Conservation (phyloP, 2,113 vertebrate species). For the Camarhynchus parvulus region DNA sequence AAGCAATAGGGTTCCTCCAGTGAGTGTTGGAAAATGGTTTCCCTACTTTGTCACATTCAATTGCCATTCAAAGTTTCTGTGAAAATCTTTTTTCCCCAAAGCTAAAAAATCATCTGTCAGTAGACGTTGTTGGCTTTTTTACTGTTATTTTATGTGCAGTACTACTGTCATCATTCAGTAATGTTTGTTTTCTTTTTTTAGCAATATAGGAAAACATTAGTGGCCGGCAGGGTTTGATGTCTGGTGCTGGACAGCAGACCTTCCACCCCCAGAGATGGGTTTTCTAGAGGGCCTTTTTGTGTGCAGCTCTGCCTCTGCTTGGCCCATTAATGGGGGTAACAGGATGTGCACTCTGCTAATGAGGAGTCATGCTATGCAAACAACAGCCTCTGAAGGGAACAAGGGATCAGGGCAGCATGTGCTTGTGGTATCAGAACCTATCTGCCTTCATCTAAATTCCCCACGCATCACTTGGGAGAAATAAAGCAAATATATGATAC, state of each 20-base stretch:
- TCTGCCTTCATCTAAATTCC: slow-evolving; percentile 8
- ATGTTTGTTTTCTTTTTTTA: neutral
- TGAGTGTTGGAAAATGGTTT: neutral
- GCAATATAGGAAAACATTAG: neutral
- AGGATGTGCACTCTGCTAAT: neutral
- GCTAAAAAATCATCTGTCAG: neutral
- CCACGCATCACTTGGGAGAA: neutral
- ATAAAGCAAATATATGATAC: neutral
- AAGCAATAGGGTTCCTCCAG: neutral
- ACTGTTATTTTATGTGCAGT: neutral
- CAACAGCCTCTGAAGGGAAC: neutral
- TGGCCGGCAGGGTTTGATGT: neutral
- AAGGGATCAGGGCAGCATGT: neutral
- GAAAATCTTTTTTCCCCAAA: neutral
- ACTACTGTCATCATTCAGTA: neutral
- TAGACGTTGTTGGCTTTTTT: neutral
- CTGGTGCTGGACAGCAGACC: neutral
- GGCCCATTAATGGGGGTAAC: neutral
- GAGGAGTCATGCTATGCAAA: neutral
- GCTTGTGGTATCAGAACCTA: neutral
- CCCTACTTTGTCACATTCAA: neutral
- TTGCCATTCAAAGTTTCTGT: neutral
- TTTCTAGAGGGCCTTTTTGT: neutral
- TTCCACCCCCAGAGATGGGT: neutral
- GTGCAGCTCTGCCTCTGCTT: neutral